Evolutionary conservation across 2,113 vertebrate species (phyloP), one percentile per base, ranked within the genome.

Genomic region (Phrynosoma blainvillii): DNA sequence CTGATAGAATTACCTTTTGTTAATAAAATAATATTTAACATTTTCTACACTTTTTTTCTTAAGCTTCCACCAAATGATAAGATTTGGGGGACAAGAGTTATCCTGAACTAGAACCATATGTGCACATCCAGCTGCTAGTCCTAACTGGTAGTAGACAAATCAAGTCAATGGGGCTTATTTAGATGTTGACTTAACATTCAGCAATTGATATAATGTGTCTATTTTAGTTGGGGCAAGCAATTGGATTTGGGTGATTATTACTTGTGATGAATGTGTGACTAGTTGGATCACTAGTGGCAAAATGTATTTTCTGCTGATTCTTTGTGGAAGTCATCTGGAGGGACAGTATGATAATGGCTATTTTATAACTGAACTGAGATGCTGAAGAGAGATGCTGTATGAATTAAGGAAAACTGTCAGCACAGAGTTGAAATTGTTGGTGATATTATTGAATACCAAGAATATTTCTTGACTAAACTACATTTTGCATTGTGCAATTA

Each of bases 21-120:
- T 71, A 77, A 1, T 74, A 92, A 66, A 36, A 47, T 59, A 70
- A 54, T 14, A 30, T 79, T 13, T 91, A 82, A n/a, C 54, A 87
- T 47, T 84, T 88, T 3, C 21, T 13, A 25, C 62, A 1, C 18
- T 78, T 27, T n/a, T 4, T 66, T 78, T 5, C 47, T n/a, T 14
- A 73, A 27, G 42, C 75, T 52, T 65, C 59, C 20, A 36, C 12
- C 8, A 36, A 0, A n/a, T 56, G 30, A n/a, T 52, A 21, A 12
- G 23, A 42, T 25, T 62, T 25, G 2, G 18, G 65, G 16, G 8
- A 76, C n/a, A n/a, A n/a, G n/a, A n/a, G n/a, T n/a, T n/a, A n/a
- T n/a, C n/a, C n/a, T 85, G 32, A 21, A 47, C 25, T 78, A 36
- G 36, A 85, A 40, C 40, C 13, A 75, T 42, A 18, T 2, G 3